A percentile compares a stretch with the other conserved stretches of the same genome.
phyloP scores from a whole-genome alignment of 2,888 invertebrate species.

The Ferrisia virgata region DNA sequence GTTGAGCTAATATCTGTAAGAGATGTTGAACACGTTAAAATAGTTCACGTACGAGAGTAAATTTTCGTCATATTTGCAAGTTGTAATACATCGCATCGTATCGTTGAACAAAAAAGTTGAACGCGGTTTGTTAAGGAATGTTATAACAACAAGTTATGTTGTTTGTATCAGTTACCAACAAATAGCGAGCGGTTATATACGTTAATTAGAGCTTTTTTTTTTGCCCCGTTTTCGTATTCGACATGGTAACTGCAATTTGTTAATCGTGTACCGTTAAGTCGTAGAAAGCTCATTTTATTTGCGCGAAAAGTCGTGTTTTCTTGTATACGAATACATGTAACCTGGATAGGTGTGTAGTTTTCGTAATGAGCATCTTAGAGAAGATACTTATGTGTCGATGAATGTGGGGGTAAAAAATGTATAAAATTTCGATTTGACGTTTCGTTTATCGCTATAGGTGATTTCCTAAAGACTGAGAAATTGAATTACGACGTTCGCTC shows the following conservation, averaged over 20 bases:
- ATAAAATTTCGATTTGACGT: constrained; percentile 15
- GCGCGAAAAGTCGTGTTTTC: not conserved
- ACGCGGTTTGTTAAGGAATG: not conserved
- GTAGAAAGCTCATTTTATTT: not conserved
- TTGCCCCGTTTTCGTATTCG: not conserved
- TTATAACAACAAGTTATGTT: not conserved
- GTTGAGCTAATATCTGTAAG: no score
- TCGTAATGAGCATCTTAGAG: no score
- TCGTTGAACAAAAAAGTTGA: not conserved
- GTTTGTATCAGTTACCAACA: not conserved
- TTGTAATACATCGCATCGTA: no score
- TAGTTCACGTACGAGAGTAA: not conserved
- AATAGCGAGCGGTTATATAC: not conserved
- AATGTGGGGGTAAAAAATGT: not conserved
- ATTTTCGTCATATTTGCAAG: not conserved
- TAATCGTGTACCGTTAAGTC: not conserved
- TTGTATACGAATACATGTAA: no score
- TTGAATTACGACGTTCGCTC: constrained; percentile 1
- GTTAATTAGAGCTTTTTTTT: not conserved
- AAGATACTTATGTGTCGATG: not conserved
- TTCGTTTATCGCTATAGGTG: constrained; percentile 14
- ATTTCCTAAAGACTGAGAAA: constrained; percentile 11
- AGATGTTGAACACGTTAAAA: no score
- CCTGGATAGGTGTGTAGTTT: no score
- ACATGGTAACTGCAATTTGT: not conserved